phyloP scores from a whole-genome alignment of 2,888 invertebrate genomes.

The Melinaea menophilus region DNA sequence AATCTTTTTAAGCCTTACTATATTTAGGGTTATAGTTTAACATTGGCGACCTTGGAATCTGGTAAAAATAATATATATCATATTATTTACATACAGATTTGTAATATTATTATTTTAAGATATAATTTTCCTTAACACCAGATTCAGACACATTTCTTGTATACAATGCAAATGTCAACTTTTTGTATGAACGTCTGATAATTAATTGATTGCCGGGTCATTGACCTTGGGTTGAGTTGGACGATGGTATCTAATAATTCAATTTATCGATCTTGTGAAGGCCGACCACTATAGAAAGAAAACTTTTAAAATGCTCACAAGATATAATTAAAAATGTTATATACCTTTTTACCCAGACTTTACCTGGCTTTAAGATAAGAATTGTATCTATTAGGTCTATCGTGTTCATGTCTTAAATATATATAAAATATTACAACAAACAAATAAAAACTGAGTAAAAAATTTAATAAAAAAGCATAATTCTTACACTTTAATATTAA shows the following conservation, averaged over 20 bases:
- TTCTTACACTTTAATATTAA: too few relatives aligned
- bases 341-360: too few relatives aligned
- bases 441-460: too few relatives aligned
- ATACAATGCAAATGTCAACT: background rate
- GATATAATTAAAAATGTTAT: too few relatives aligned
- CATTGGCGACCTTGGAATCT: background rate
- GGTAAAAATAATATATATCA: conserved; percentile 10
- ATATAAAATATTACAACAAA: too few relatives aligned
- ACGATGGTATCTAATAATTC: background rate
- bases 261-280: background rate
- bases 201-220: background rate
- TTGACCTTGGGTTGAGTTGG: background rate
- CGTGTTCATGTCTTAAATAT: too few relatives aligned
- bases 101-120: too few relatives aligned
- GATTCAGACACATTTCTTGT: background rate
- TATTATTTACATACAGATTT: background rate
- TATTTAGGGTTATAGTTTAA: too few relatives aligned
- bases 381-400: too few relatives aligned
- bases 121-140: too few relatives aligned
- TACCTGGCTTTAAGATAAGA: too few relatives aligned
- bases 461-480: too few relatives aligned
- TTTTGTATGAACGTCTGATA: background rate
- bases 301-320: background rate
- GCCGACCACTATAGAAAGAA: background rate
- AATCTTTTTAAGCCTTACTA: conserved; percentile 11